Evolutionary conservation across 2,113 vertebrate species (phyloP).

Genomic region (Anhinga anhinga): DNA sequence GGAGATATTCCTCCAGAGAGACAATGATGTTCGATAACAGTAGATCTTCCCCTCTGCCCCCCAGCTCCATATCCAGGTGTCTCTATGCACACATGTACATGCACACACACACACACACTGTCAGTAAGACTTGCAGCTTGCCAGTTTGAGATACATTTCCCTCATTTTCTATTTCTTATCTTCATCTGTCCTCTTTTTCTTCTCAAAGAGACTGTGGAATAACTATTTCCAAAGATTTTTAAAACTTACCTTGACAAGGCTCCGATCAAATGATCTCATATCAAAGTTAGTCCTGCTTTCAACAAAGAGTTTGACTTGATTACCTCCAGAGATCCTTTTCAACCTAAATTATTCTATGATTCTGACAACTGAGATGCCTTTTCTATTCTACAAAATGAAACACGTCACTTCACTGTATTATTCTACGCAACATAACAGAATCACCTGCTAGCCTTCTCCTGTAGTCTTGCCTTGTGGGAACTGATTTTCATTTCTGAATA

Average conservation of each 20-base stretch:
- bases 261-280: not conserved
- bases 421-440: not conserved
- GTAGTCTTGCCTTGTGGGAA: not conserved
- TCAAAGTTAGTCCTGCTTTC: not conserved
- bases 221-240: not conserved
- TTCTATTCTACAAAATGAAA: not conserved
- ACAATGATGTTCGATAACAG: rapidly evolving
- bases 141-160: not conserved
- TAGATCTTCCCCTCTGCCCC: not conserved
- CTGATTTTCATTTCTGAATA: not conserved
- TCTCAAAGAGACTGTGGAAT: not conserved
- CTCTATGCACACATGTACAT: too few relatives aligned
- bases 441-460: not conserved
- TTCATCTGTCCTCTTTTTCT: not conserved
- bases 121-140: not conserved
- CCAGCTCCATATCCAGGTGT: not conserved
- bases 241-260: not conserved
- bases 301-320: not conserved
- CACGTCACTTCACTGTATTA: not conserved
- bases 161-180: not conserved
- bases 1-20: not conserved
- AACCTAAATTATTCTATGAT: not conserved
- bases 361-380: not conserved
- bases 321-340: not conserved
- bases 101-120: not conserved